A percentile compares a stretch with the other conserved stretches of the same genome.
These are phyloP conservation scores for Chrosomus eos DNA, from an alignment of 2,797 vertebrate species.

Conservation along the genomic window DNA sequence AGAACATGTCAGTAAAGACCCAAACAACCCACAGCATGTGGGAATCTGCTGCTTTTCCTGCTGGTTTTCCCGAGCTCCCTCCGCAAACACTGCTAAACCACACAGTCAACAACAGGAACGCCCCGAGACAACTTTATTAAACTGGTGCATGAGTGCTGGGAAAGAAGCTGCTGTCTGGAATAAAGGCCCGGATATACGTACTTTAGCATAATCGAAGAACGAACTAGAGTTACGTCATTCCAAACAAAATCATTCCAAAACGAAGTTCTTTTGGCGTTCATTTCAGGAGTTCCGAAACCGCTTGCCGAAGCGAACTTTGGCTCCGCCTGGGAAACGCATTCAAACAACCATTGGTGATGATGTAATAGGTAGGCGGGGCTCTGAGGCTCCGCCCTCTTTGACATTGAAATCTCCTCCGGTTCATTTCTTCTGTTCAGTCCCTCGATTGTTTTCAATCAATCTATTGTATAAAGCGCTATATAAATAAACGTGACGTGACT, in stretches of 20 bases:
- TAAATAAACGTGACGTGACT: not conserved
- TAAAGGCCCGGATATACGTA: not conserved
- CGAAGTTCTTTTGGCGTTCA: not conserved
- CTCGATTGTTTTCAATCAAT: not conserved
- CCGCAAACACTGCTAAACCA: conserved; percentile 19
- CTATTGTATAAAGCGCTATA: not conserved
- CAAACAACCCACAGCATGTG: not conserved
- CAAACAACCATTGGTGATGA: not conserved
- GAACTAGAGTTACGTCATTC: not conserved
- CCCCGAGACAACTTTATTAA: conserved; percentile 15
- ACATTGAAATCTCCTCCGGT: not conserved
- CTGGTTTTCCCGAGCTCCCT: not conserved
- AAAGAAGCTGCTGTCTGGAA: not conserved
- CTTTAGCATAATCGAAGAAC: not conserved
- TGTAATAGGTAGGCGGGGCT: not conserved
- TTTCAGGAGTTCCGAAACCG: not conserved
- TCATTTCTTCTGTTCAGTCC: not conserved
- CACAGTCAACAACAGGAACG: conserved; percentile 23
- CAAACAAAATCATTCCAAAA: not conserved
- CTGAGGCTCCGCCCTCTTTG: not conserved
- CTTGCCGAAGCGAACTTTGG: too few species aligned
- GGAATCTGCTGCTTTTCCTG: not conserved
- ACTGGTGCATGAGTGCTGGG: conserved; percentile 15
- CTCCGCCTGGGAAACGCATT: not conserved
- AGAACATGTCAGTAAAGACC: conserved; percentile 19